Evolutionary conservation across 1,140 invertebrate species (phyloP).

Genomic region (Leptinotarsa lineolata): DNA sequence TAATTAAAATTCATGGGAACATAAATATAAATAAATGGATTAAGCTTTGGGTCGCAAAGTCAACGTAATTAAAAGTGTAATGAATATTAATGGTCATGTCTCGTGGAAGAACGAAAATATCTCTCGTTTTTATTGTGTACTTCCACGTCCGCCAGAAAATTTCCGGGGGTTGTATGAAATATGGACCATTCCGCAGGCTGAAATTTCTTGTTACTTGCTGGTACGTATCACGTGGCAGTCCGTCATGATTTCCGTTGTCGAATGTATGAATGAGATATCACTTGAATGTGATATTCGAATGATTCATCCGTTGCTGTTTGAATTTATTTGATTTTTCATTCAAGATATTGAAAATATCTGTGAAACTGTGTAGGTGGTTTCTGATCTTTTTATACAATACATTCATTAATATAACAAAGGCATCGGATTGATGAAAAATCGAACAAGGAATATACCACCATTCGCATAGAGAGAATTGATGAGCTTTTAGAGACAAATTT

Average conservation of each 20-base stretch:
- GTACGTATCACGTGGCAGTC: not conserved
- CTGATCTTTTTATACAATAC: too few species aligned
- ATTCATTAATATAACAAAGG: too few species aligned
- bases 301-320: too few species aligned
- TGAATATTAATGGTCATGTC: slow-evolving; percentile 50
- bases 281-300: too few species aligned
- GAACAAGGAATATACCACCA: too few species aligned
- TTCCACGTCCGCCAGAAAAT: slow-evolving; percentile 20
- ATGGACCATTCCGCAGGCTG: slow-evolving; percentile 7
- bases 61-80: slow-evolving; percentile 53
- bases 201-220: not conserved
- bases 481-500: too few species aligned
- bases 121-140: slow-evolving; percentile 27
- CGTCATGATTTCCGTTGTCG: not conserved
- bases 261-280: too few species aligned
- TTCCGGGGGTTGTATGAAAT: slow-evolving; percentile 14
- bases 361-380: too few species aligned
- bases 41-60: slow-evolving; percentile 50
- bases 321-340: too few species aligned
- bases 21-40: slow-evolving; percentile 55
- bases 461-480: too few species aligned
- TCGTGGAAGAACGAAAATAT: slow-evolving; percentile 33
- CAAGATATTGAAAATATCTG: too few species aligned
- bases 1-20: slow-evolving; percentile 53
- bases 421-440: too few species aligned